Evolutionary conservation across 2,113 vertebrate genomes (phyloP).

Genomic region (Indicator indicator): DNA sequence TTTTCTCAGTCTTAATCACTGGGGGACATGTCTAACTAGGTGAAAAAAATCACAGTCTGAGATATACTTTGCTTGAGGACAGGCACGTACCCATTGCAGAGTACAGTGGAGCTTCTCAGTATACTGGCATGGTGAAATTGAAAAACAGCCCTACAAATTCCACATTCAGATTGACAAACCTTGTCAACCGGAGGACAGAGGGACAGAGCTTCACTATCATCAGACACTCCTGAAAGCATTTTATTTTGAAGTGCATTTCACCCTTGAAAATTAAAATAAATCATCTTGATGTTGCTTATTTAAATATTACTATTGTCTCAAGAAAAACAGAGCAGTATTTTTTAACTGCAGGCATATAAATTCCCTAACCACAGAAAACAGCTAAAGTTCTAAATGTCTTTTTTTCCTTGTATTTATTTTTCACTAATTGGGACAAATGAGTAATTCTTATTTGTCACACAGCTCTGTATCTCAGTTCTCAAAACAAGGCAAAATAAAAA

Average conservation of each 20-base stretch:
- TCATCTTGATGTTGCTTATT: background rate
- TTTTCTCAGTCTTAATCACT: background rate
- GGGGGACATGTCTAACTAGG: background rate
- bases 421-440: background rate
- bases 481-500: background rate
- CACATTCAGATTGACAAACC: background rate
- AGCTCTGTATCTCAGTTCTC: background rate
- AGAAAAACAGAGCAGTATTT: background rate
- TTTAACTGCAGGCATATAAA: background rate
- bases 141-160: background rate
- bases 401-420: background rate
- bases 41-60: background rate
- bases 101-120: background rate
- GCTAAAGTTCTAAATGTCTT: background rate
- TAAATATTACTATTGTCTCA: background rate
- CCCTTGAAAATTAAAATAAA: slow-evolving; percentile 8
- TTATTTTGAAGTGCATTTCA: background rate
- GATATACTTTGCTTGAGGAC: background rate
- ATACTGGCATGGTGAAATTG: background rate
- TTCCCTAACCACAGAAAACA: background rate
- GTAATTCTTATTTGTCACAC: background rate
- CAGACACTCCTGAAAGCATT: background rate
- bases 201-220: background rate
- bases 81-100: background rate
- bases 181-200: background rate